phyloP scores from a whole-genome alignment of 2,113 vertebrate genomes.

The Pluvianellus socialis region DNA sequence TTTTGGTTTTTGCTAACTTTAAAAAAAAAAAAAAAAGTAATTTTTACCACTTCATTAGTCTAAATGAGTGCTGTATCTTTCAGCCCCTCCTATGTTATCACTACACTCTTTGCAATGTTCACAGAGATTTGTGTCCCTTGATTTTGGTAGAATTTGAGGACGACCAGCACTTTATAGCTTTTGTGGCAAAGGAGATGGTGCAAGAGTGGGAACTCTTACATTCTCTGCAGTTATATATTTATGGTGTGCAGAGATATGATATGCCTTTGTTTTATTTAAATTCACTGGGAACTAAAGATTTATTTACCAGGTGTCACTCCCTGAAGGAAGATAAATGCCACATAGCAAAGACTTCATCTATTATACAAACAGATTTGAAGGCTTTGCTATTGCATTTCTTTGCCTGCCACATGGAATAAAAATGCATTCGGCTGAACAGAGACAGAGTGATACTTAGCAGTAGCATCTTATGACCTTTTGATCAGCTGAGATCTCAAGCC shows the following conservation, averaged over 20 bases:
- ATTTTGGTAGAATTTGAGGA: background rate
- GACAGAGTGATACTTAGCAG: background rate
- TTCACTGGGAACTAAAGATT: background rate
- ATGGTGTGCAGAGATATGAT: background rate
- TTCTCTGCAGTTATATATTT: background rate
- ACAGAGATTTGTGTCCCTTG: background rate
- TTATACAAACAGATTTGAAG: constrained; percentile 18
- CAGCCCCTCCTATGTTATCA: background rate
- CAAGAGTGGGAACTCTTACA: background rate
- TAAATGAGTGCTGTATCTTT: background rate
- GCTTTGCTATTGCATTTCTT: background rate
- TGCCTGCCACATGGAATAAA: background rate
- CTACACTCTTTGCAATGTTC: background rate
- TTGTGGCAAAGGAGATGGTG: background rate
- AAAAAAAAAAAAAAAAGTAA: background rate
- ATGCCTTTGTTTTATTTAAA: constrained; percentile 42
- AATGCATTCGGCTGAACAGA: background rate
- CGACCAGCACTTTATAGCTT: background rate
- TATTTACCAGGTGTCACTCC: constrained; percentile 53
- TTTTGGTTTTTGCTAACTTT: background rate
- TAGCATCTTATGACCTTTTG: constrained; percentile 55
- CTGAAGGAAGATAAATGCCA: constrained; percentile 15
- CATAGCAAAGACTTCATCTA: background rate
- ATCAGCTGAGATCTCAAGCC: constrained; percentile 56
- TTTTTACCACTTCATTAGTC: background rate